Conservation (phyloP, 1,140 invertebrate species). For the Ostrea denselamellosa region DNA sequence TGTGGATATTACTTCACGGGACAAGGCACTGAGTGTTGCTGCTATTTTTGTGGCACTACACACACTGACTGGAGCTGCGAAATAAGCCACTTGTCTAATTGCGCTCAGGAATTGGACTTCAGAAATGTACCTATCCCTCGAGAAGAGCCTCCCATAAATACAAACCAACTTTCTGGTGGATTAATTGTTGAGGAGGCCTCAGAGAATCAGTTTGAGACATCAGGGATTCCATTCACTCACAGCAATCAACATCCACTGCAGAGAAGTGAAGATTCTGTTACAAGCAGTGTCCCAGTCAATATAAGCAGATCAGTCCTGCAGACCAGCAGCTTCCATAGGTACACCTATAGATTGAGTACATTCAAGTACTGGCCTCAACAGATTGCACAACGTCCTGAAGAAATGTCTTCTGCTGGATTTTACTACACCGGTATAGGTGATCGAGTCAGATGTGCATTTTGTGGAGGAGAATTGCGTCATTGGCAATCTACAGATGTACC, state of each 20-base stretch:
- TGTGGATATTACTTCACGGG: background rate
- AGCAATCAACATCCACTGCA: background rate
- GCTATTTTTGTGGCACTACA: background rate
- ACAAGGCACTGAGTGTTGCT: background rate
- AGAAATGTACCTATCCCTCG: background rate
- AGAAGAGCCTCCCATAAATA: background rate
- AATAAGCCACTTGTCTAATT: background rate
- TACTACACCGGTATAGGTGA: conserved; percentile 39
- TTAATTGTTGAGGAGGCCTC: background rate
- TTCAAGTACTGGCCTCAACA: background rate
- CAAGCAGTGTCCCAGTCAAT: background rate
- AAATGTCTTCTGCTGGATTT: conserved; percentile 38
- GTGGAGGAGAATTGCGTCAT: background rate
- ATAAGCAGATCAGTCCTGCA: background rate
- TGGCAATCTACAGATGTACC: conserved; percentile 20
- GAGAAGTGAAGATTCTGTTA: background rate
- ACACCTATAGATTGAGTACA: background rate
- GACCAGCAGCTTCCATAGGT: background rate
- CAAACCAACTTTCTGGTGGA: background rate
- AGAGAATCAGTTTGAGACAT: background rate
- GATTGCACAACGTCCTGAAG: background rate
- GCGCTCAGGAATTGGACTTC: background rate
- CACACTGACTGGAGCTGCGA: background rate
- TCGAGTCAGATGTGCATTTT: conserved; percentile 42
- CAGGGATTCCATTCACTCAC: background rate